These are phyloP conservation scores for Pachypeltis micranthus DNA, from an alignment of 1,140 invertebrate species.

Conservation along the genomic window DNA sequence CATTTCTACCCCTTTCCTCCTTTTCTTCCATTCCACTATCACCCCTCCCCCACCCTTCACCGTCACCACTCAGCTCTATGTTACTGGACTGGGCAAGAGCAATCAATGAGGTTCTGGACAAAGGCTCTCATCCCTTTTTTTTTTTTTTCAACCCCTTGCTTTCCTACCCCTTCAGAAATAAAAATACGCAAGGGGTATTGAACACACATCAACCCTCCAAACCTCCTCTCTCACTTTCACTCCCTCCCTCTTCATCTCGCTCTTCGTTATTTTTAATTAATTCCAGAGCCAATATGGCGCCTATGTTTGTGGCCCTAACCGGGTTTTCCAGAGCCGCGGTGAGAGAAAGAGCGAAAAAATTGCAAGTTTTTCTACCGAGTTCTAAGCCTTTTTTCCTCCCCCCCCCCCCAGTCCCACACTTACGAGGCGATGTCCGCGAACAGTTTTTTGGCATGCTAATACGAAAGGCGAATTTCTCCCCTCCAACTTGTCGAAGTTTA, in stretches of 20 bases:
- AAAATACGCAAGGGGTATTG: constrained; percentile 15
- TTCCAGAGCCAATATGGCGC: constrained; percentile 14
- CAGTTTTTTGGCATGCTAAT: constrained; percentile 16
- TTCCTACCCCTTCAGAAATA: neutral
- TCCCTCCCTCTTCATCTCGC: neutral
- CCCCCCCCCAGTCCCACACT: neutral
- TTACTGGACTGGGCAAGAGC: neutral
- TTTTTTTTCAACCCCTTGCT: neutral
- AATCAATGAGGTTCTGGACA: constrained; percentile 13
- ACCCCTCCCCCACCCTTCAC: no score
- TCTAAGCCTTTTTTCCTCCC: neutral
- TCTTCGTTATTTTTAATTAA: constrained; percentile 17
- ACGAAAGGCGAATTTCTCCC: neutral
- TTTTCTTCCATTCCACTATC: no score
- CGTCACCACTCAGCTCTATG: neutral
- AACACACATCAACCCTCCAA: constrained; percentile 11
- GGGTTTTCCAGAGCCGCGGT: neutral
- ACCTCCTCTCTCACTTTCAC: neutral
- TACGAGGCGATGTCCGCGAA: neutral
- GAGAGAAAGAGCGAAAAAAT: neutral
- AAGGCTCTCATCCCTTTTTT: constrained; percentile 5
- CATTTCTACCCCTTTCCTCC: neutral
- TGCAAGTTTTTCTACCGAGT: no score
- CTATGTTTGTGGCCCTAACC: neutral
- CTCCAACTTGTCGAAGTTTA: no score